Percentiles rank a stretch among this genome's conserved stretches.
Evolutionary conservation across 37 sponge, comb jelly and placozoan species (phyloP).

Genomic region (Spongilla lacustris): DNA sequence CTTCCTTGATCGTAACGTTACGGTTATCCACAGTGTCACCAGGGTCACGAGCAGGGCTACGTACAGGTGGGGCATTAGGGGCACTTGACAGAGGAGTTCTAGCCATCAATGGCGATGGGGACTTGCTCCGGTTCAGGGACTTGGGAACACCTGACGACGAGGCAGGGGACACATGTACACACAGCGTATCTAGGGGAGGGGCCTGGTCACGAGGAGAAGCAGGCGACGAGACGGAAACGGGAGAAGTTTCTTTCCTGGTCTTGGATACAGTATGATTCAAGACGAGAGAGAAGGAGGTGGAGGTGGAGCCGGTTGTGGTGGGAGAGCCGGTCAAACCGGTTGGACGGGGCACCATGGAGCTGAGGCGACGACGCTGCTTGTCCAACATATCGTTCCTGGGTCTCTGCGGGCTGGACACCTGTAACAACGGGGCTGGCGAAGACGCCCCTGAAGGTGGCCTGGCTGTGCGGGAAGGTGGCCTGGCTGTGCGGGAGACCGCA

Average conservation of each 20-base stretch:
- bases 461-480: not conserved
- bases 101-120: not conserved
- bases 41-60: not conserved
- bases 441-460: not conserved
- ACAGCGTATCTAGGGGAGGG: not conserved
- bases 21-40: not conserved
- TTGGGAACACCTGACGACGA: not conserved
- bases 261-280: not conserved
- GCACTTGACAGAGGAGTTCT: not conserved
- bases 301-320: not conserved
- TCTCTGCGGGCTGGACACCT: not conserved
- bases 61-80: not conserved
- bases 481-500: not conserved
- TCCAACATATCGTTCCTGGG: constrained; percentile 22
- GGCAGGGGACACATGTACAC: not conserved
- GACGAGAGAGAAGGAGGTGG: not conserved
- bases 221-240: not conserved
- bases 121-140: not conserved
- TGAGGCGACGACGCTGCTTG: constrained; percentile 38
- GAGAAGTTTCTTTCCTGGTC: not conserved
- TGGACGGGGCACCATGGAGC: constrained; percentile 23
- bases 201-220: not conserved
- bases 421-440: not conserved
- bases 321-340: not conserved
- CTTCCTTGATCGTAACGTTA: not conserved